Conservation (phyloP, 2,113 vertebrate species). For the Ascaphus truei region DNA sequence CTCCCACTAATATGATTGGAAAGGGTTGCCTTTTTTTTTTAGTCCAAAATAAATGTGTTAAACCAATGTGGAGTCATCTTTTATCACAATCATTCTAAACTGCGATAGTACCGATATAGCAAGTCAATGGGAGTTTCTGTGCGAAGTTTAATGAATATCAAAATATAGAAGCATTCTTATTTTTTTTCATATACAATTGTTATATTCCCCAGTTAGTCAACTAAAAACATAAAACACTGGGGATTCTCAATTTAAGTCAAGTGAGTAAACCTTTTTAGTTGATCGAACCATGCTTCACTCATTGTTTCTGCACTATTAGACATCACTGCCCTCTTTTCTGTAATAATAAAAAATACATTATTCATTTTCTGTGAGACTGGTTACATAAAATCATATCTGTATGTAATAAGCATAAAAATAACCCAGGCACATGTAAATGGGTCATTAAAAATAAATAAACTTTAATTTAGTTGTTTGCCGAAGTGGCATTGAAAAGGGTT, state of each 20-base stretch:
- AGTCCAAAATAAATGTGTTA: no score
- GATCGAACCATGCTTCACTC: constrained; percentile 28
- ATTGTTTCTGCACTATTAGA: constrained; percentile 34
- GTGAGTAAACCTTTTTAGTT: constrained; percentile 13
- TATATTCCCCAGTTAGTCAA: not conserved
- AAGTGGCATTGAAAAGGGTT: no score
- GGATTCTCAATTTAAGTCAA: constrained; percentile 9
- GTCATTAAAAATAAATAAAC: constrained; percentile 30
- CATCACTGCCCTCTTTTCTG: constrained; percentile 33
- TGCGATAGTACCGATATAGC: no score
- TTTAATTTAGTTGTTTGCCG: not conserved
- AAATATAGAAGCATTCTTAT: no score
- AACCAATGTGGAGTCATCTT: no score
- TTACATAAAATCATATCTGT: constrained; percentile 30
- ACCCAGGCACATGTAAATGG: constrained; percentile 10
- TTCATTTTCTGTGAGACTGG: constrained; percentile 32
- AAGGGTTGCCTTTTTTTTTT: no score
- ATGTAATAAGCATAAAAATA: constrained; percentile 31
- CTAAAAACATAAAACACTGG: no score
- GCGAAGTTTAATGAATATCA: no score
- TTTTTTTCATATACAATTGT: no score
- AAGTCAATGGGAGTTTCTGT: no score
- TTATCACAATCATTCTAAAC: no score
- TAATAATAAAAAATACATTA: constrained; percentile 33
- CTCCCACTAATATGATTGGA: no score